Conservation (phyloP, 2,888 invertebrate genomes). For the Tupiocoris notatus region DNA sequence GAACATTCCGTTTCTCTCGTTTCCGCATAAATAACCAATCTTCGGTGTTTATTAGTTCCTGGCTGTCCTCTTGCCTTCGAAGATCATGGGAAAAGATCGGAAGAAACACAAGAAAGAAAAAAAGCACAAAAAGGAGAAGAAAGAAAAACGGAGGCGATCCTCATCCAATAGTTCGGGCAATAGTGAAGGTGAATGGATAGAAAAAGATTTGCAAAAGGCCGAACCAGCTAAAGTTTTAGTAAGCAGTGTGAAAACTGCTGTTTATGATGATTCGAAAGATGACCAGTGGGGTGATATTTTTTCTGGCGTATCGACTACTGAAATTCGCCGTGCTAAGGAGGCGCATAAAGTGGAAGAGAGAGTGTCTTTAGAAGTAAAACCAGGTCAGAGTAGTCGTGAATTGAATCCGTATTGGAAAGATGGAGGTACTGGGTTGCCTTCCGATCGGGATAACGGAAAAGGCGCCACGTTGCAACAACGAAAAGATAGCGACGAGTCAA, state of each 20-base stretch:
- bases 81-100: slow-evolving; percentile 14
- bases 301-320: slow-evolving; percentile 2
- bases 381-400: slow-evolving; percentile 69
- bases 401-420: slow-evolving; percentile 91
- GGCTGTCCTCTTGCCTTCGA: no score
- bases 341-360: not conserved
- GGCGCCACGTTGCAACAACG: slow-evolving; percentile 57
- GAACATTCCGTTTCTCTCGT: no score
- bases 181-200: slow-evolving; percentile 17
- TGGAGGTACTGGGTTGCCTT: slow-evolving; percentile 81
- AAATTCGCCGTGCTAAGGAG: slow-evolving; percentile 20
- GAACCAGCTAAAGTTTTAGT: not conserved
- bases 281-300: slow-evolving; percentile 17
- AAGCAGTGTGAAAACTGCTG: not conserved
- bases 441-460: slow-evolving; percentile 53
- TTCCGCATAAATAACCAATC: no score
- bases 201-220: not conserved
- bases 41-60: no score
- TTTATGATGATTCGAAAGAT: not conserved
- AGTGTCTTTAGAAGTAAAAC: slow-evolving; percentile 9
- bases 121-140: slow-evolving; percentile 10
- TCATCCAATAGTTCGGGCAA: slow-evolving; percentile 11
- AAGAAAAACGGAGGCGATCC: slow-evolving; percentile 2
- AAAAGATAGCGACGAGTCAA: slow-evolving; percentile 43
- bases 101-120: slow-evolving; percentile 25